Evolutionary conservation across 2,888 invertebrate genomes (phyloP).

Genomic region (Steinernema carpocapsae): DNA sequence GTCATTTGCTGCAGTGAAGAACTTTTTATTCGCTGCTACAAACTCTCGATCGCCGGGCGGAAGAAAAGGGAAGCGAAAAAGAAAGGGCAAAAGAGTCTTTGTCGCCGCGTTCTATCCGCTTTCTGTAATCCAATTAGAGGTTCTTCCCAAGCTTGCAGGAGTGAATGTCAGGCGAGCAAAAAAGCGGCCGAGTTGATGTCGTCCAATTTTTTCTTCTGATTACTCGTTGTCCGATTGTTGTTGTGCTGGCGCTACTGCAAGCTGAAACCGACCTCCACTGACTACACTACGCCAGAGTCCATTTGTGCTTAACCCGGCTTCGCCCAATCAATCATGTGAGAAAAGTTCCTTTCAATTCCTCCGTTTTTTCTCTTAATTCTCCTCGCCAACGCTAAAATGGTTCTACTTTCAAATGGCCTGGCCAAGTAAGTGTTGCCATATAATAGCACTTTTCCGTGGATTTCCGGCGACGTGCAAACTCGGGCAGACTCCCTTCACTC

Average conservation of each 20-base stretch:
- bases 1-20: not conserved
- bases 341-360: not conserved
- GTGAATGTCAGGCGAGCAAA: not conserved
- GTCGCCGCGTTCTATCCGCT: not conserved
- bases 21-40: not conserved
- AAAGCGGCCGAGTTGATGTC: not conserved
- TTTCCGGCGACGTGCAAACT: not conserved
- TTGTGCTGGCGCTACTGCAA: too few species aligned
- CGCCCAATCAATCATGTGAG: constrained; percentile 8
- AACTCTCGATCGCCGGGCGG: not conserved
- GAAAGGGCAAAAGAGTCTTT: not conserved
- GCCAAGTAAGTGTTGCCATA: not conserved
- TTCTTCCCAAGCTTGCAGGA: constrained; percentile 17
- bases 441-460: not conserved
- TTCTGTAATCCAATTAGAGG: constrained; percentile 23
- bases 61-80: not conserved
- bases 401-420: not conserved
- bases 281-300: not conserved
- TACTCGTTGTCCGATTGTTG: too few species aligned
- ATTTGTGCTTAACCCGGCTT: constrained; percentile 2
- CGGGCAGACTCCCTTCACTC: too few species aligned
- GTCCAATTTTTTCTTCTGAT: too few species aligned
- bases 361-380: not conserved
- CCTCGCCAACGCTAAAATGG: not conserved
- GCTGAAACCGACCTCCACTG: not conserved